These are phyloP conservation scores for Ambastaia sidthimunki DNA, from an alignment of 2,797 vertebrate genomes.

Conservation along the genomic window DNA sequence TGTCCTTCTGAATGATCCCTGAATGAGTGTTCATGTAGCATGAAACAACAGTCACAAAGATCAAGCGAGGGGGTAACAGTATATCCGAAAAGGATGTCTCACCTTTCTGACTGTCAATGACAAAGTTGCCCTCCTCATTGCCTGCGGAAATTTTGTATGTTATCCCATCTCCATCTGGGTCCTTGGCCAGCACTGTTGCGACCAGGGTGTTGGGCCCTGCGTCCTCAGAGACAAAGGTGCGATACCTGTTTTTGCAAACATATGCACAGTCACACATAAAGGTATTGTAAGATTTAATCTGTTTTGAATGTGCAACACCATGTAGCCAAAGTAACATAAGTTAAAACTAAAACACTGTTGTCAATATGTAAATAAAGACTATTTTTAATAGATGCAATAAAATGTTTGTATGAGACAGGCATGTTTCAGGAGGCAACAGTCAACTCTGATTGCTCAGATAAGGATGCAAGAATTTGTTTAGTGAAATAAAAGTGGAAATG, in stretches of 20 bases:
- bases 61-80: slow-evolving; percentile 1
- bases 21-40: background rate
- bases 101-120: slow-evolving; percentile 91
- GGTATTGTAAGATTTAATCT: background rate
- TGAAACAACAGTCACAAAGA: background rate
- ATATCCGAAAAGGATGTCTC: slow-evolving; percentile 15
- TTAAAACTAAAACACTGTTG: background rate
- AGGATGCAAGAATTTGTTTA: background rate
- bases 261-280: slow-evolving; percentile 22
- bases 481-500: background rate
- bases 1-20: background rate
- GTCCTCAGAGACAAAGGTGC: slow-evolving; percentile 90
- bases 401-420: background rate
- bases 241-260: slow-evolving; percentile 76
- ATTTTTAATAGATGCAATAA: background rate
- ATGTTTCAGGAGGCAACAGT: background rate
- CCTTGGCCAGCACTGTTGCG: slow-evolving; percentile 86
- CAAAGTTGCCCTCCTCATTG: slow-evolving; percentile 87
- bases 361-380: background rate
- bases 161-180: slow-evolving; percentile 89
- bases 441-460: background rate
- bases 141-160: slow-evolving; percentile 84
- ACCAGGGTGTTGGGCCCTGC: slow-evolving; percentile 88
- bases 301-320: background rate
- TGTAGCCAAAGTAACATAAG: background rate